phyloP scores from a whole-genome alignment of 2,113 vertebrate species.

The Anarhynchus alexandrinus region DNA sequence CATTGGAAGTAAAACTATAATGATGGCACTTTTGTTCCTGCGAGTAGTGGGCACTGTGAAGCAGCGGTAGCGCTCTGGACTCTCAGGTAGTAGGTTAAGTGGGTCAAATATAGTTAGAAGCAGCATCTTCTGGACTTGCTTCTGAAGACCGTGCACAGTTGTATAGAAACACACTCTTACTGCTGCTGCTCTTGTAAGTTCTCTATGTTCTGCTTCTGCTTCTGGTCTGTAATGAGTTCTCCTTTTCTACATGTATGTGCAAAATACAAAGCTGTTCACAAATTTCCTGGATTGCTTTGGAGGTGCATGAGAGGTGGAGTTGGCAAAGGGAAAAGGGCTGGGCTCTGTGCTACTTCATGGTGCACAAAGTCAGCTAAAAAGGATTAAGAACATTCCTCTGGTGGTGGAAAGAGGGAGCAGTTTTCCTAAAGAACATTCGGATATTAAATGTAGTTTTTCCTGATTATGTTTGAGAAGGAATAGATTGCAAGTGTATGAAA shows the following conservation, averaged over 20 bases:
- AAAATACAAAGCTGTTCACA: not conserved
- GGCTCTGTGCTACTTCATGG: not conserved
- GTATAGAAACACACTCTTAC: not conserved
- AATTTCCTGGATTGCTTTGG: not conserved
- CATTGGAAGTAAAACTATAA: not conserved
- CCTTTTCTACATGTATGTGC: not conserved
- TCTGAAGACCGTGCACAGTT: not conserved
- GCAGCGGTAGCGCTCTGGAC: not conserved
- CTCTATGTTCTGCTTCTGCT: not conserved
- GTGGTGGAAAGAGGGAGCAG: not conserved
- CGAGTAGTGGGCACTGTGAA: not conserved
- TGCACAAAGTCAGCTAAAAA: not conserved
- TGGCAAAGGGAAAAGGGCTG: conserved; percentile 1
- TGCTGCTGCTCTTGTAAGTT: not conserved
- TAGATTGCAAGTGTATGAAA: not conserved
- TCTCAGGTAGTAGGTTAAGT: not conserved
- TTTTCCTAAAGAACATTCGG: not conserved
- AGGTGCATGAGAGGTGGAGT: not conserved
- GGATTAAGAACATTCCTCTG: not conserved
- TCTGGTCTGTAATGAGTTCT: not conserved
- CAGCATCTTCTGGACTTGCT: not conserved
- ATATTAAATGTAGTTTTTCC: not conserved
- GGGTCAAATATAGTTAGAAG: not conserved
- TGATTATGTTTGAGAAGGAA: not conserved
- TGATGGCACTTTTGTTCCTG: not conserved